Evolutionary conservation across 2,113 vertebrate genomes (phyloP), one percentile per base, ranked within the genome.

Genomic region (Parotia lawesii): DNA sequence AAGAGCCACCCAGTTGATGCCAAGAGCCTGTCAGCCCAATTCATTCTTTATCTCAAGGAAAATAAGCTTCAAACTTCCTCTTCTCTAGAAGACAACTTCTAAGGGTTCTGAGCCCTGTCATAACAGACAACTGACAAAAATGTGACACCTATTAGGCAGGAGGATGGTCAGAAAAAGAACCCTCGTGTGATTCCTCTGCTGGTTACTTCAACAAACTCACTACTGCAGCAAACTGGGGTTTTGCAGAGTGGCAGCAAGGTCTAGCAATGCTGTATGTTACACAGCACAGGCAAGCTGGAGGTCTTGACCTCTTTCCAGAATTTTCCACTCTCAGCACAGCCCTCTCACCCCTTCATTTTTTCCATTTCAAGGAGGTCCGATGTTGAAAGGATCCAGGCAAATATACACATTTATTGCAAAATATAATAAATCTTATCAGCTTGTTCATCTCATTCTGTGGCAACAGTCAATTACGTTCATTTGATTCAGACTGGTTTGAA

Each of bases 401-500:
- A 93, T 53, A 87, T 28, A 90, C 73, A 92, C 56, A 69, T 87
- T 90, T 78, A 89, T 89, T 89, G 61, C 42, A 87, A 94, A 91
- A 90, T 89, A 87, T 3, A 86, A 94, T 93, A 96, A 89, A 92
- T 90, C 80, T 94, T 94, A 96, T 92, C 94, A 90, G 80, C 80
- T 90, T 96, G 83, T 87, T 95, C 94, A 96, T 96, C 91, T 94
- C 85, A 72, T 84, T 80, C 88, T 78, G 72, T 72, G 80, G 71
- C 69, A 93, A 94, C 67, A 92, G 85, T 90, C 88, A 93, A 74
- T 95, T 96, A 93, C 0, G 1, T 81, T 88, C 64, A 90, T 66
- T 91, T 84, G 83, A 86, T 66, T 95, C 83, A 48, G 51, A 53
- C 56, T 84, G 53, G 35, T 90, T 94, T 96, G 89, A 96, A 92